Evolutionary conservation across 2,113 vertebrate species (phyloP).

Genomic region (Gambusia affinis): DNA sequence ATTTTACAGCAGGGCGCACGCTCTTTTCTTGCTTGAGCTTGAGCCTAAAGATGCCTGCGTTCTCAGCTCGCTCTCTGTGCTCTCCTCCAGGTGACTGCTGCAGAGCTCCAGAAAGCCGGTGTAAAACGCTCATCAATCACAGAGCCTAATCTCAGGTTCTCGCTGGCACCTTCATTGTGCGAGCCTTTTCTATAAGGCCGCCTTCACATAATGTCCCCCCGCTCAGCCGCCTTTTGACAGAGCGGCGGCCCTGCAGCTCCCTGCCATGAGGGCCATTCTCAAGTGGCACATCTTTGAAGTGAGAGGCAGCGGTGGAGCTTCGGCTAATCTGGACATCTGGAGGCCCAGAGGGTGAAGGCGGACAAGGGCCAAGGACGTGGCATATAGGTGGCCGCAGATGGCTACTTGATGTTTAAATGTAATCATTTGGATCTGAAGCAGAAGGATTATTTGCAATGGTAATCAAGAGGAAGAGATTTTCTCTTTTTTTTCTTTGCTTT

Average conservation of each 20-base stretch:
- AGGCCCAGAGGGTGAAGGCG: slow-evolving; percentile 28
- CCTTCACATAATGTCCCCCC: slow-evolving; percentile 66
- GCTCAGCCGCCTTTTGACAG: slow-evolving; percentile 54
- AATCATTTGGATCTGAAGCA: background rate
- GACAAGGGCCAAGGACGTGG: slow-evolving; percentile 6
- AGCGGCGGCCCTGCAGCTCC: slow-evolving; percentile 41
- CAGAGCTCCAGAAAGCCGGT: slow-evolving; percentile 58
- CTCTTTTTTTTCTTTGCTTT: background rate
- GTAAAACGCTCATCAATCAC: slow-evolving; percentile 78
- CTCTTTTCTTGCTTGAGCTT: background rate
- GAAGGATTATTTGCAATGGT: background rate
- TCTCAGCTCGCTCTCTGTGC: slow-evolving; percentile 10
- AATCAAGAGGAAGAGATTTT: background rate
- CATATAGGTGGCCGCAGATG: slow-evolving; percentile 19
- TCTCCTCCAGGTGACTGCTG: slow-evolving; percentile 68
- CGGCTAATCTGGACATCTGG: slow-evolving; percentile 66
- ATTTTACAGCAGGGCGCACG: background rate
- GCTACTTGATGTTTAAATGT: slow-evolving; percentile 26
- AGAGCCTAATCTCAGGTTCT: slow-evolving; percentile 73
- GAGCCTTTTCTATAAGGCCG: slow-evolving; percentile 64
- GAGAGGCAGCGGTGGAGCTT: slow-evolving; percentile 23
- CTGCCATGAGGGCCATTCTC: slow-evolving; percentile 52
- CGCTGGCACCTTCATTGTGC: slow-evolving; percentile 76
- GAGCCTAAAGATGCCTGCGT: slow-evolving; percentile 4
- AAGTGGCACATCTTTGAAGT: slow-evolving; percentile 56